A percentile compares a stretch with the other conserved stretches of the same genome.
These are phyloP conservation scores for Erebia aethiops DNA, from an alignment of 2,888 invertebrate genomes.

Conservation along the genomic window DNA sequence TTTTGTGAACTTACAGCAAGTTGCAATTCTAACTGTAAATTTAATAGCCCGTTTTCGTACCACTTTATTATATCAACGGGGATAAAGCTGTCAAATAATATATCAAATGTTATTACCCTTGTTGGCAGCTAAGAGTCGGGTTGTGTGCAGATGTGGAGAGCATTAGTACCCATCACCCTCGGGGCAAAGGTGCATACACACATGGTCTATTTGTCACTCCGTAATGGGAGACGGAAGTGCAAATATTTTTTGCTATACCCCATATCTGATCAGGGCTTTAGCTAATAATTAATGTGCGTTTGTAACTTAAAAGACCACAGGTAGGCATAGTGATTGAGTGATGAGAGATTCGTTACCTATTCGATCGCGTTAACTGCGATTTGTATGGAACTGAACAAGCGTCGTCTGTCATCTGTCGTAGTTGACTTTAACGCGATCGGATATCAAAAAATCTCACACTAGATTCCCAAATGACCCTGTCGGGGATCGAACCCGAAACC, in stretches of 20 bases:
- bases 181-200: constrained; percentile 33
- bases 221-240: constrained; percentile 15
- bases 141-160: constrained; percentile 31
- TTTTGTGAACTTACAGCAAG: not conserved
- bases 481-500: too few relatives aligned
- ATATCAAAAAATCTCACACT: too few relatives aligned
- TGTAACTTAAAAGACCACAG: too few relatives aligned
- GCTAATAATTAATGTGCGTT: too few relatives aligned
- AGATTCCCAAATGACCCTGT: too few relatives aligned
- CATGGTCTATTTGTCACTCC: constrained; percentile 26
- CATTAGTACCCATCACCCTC: constrained; percentile 30
- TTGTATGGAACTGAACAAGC: too few relatives aligned
- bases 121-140: constrained; percentile 18
- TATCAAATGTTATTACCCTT: constrained; percentile 19
- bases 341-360: too few relatives aligned
- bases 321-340: too few relatives aligned
- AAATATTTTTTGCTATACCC: not conserved
- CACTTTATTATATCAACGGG: not conserved
- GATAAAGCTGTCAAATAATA: constrained; percentile 21
- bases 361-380: too few relatives aligned
- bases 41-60: not conserved
- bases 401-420: too few relatives aligned
- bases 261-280: not conserved
- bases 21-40: not conserved
- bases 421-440: too few relatives aligned